Evolutionary conservation across 2,797 vertebrate species (phyloP).

Genomic region (Acanthornis magna): DNA sequence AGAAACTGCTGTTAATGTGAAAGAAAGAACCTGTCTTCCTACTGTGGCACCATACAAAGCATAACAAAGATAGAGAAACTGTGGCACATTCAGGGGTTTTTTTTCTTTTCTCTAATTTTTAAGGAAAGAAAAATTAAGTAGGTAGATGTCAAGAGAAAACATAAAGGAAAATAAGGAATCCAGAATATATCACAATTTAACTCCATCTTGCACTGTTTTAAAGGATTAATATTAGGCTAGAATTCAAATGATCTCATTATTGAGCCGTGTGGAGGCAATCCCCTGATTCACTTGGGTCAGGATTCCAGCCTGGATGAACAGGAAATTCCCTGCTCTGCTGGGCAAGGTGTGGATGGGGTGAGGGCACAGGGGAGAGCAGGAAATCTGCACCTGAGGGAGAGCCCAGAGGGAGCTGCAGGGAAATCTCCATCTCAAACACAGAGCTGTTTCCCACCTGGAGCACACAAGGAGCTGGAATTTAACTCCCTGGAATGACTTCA

Average conservation of each 20-base stretch:
- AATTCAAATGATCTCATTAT: not conserved
- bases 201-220: not conserved
- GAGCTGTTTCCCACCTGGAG: not conserved
- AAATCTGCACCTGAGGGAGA: not conserved
- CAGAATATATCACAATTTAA: not conserved
- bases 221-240: not conserved
- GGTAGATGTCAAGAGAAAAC: not conserved
- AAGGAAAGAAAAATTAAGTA: not conserved
- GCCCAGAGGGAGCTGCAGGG: not conserved
- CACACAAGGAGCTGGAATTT: not conserved
- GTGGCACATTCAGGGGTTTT: not conserved
- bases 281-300: not conserved
- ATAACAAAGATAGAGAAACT: not conserved
- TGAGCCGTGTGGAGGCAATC: not conserved
- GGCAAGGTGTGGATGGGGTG: not conserved
- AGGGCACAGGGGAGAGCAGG: not conserved
- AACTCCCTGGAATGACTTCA: not conserved
- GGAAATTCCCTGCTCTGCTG: not conserved
- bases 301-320: not conserved
- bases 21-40: not conserved
- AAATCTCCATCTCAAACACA: not conserved
- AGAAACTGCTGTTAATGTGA: not conserved
- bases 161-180: not conserved
- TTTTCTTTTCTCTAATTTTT: not conserved
- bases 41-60: not conserved